Evolutionary conservation across 2,888 invertebrate genomes (phyloP).

Genomic region (Nomada goodeniana): DNA sequence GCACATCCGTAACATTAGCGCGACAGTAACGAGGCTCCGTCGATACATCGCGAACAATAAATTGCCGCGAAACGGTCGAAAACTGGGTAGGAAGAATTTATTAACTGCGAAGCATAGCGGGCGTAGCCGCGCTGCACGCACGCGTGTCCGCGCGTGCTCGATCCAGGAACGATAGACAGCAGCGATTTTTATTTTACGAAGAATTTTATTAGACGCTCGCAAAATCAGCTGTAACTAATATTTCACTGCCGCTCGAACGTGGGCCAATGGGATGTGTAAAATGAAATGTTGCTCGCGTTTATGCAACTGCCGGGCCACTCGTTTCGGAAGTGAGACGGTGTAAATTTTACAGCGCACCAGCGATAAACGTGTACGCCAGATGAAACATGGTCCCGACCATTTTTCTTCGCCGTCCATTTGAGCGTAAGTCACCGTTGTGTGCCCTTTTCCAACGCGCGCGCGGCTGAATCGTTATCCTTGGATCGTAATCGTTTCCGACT

Average conservation of each 20-base stretch:
- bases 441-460: constrained; percentile 1
- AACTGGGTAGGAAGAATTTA: constrained; percentile 76
- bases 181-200: constrained; percentile 74
- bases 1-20: constrained; percentile 39
- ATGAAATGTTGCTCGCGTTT: constrained; percentile 76
- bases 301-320: constrained; percentile 69
- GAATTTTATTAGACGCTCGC: constrained; percentile 77
- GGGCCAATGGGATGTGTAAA: constrained; percentile 65
- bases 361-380: constrained; percentile 74
- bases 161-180: neutral
- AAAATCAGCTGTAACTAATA: constrained; percentile 78
- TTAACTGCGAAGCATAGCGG: constrained; percentile 77
- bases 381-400: constrained; percentile 72
- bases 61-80: constrained; percentile 69
- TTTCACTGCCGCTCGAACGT: constrained; percentile 69
- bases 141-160: neutral
- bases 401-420: constrained; percentile 71
- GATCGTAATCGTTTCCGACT: constrained; percentile 65
- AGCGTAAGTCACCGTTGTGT: constrained; percentile 50
- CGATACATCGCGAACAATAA: constrained; percentile 71
- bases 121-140: neutral
- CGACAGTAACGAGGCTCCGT: constrained; percentile 48
- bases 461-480: constrained; percentile 66
- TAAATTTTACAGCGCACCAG: constrained; percentile 75
- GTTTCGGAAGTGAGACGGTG: constrained; percentile 77